phyloP scores from a whole-genome alignment of 2,888 invertebrate genomes.

The Thyatira batis region DNA sequence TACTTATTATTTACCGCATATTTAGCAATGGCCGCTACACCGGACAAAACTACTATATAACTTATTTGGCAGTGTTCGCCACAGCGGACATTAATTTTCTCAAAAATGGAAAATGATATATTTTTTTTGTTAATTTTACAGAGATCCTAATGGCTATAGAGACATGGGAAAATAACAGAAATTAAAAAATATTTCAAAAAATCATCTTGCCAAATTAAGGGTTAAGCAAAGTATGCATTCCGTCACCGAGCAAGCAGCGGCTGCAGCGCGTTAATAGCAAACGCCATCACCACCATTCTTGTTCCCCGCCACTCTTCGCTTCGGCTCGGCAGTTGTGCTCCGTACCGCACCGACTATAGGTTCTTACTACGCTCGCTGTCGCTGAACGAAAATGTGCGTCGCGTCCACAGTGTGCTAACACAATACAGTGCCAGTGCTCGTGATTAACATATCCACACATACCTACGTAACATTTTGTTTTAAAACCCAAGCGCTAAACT shows the following conservation, averaged over 20 bases:
- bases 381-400: constrained; percentile 62
- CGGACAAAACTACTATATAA: no score
- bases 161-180: no score
- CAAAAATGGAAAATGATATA: no score
- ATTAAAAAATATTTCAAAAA: no score
- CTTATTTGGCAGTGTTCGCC: no score
- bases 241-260: constrained; percentile 35
- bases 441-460: constrained; percentile 37
- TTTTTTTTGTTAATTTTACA: no score
- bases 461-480: constrained; percentile 21
- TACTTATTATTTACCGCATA: no score
- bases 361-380: constrained; percentile 54
- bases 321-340: constrained; percentile 52
- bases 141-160: no score
- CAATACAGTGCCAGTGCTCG: constrained; percentile 66
- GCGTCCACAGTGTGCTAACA: constrained; percentile 60
- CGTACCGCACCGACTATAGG: constrained; percentile 56
- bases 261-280: constrained; percentile 24
- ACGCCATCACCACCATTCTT: constrained; percentile 50
- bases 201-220: no score
- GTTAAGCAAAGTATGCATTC: constrained; percentile 37
- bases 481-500: constrained; percentile 29
- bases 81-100: no score
- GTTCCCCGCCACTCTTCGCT: constrained; percentile 43
- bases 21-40: no score